Evolutionary conservation across 2,888 invertebrate genomes (phyloP), one percentile per base, ranked within the genome.

Genomic region (Tridacna crocea): DNA sequence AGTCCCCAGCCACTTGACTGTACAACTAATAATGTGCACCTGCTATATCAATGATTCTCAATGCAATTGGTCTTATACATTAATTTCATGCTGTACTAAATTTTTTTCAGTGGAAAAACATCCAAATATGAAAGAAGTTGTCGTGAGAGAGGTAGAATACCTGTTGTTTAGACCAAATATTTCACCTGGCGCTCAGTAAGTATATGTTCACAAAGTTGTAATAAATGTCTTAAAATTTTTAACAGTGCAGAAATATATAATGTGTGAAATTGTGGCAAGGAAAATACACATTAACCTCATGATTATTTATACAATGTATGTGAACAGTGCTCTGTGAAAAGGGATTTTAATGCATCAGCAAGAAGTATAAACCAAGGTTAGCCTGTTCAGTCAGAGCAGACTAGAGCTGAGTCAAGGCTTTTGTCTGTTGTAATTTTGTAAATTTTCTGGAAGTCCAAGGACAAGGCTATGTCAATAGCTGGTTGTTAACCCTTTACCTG

Each of bases 111-210:
- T 98, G 0, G 96, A 96, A 85, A 96, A 96, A 88, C 99, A 99
- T 95, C 97, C 98, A 0, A 97, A 97, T 88, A 99, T 99, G 98
- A 98, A 98, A 94, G 95, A 96, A 0, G 97, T 98, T 0, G 97
- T 99, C 17, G 95, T 98, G 4, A 95, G 96, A 24, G 99, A 99
- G 94, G 96, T 99, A 4, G 99, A 99, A 94, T 97, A 97, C 92
- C 95, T 99, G 88, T 94, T 99, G 55, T 95, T 93, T 90, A 96
- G 98, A 83, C 96, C 97, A 0, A 99, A 99, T 93, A 96, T 99
- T 75, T 96, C 97, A 0, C 95, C 96, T 0, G 96, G 97, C 63
- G 97, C 99, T 0, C 99, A 99, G 94, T 98, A 98, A 88, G 93
- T 92, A 47, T 24, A 70, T 51, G 12, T 12, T 61, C 13, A 63